Percentiles rank a stretch among this genome's conserved stretches.
phyloP scores from a whole-genome alignment of 2,113 vertebrate genomes.

The Muntiacus reevesi region DNA sequence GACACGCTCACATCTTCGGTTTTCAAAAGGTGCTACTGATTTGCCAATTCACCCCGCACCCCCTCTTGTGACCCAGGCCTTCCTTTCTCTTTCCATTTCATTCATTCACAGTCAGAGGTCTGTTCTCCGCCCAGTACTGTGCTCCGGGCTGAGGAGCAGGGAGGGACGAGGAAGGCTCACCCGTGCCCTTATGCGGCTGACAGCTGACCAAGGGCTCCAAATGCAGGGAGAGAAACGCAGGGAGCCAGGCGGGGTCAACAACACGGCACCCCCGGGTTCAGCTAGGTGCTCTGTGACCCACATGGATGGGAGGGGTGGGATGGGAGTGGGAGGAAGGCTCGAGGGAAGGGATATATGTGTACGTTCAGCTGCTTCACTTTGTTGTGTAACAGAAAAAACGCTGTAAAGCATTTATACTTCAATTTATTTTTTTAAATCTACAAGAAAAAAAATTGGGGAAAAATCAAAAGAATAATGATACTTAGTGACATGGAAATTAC shows the following conservation, averaged over 20 bases:
- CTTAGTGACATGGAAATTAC: not conserved
- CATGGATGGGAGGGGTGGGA: not conserved
- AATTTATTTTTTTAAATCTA: not conserved
- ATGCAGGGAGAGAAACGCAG: not conserved
- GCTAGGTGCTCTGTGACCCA: not conserved
- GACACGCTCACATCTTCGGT: not conserved
- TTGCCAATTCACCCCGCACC: not conserved
- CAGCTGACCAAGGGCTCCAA: not conserved
- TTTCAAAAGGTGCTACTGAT: not conserved
- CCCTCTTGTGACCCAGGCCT: not conserved
- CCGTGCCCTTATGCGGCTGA: not conserved
- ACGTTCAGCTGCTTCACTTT: not conserved
- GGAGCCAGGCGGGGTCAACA: too few relatives aligned
- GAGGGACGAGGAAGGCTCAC: not conserved
- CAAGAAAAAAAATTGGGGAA: not conserved
- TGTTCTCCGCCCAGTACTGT: too few relatives aligned
- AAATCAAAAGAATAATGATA: not conserved
- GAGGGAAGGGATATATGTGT: not conserved
- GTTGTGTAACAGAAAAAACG: not conserved
- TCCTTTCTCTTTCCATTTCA: not conserved
- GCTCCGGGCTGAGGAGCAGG: not conserved
- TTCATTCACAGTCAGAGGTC: not conserved
- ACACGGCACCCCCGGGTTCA: fast-evolving
- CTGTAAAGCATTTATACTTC: not conserved
- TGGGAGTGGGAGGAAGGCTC: not conserved